Conservation (phyloP, 2,888 invertebrate genomes). For the Drosophila diplacantha region DNA sequence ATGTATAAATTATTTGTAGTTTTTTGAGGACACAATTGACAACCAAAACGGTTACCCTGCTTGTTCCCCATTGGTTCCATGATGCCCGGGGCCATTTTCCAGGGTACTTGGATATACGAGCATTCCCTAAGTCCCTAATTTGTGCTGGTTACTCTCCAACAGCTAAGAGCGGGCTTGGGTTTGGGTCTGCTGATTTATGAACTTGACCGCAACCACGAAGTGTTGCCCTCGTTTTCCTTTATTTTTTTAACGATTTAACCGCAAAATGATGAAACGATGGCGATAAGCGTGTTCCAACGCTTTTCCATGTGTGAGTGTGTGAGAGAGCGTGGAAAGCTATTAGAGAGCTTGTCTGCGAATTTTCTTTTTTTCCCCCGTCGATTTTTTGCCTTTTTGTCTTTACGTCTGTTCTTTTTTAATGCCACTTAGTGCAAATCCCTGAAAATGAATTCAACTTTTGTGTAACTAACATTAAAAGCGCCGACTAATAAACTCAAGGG, state of each 20-base stretch:
- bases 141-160: constrained; percentile 42
- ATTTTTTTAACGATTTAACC: constrained; percentile 68
- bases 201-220: constrained; percentile 70
- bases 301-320: constrained; percentile 33
- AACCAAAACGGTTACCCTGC: too few species aligned
- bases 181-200: constrained; percentile 67
- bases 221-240: constrained; percentile 39
- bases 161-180: constrained; percentile 29
- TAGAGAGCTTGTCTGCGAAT: constrained; percentile 46
- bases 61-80: neutral
- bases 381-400: constrained; percentile 11
- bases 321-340: constrained; percentile 52
- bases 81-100: neutral
- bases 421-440: constrained; percentile 42
- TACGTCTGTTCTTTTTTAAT: constrained; percentile 27
- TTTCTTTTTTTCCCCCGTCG: constrained; percentile 3
- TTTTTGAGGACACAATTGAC: neutral
- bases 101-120: constrained; percentile 20
- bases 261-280: constrained; percentile 69
- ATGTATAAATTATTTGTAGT: neutral
- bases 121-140: constrained; percentile 27
- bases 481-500: constrained; percentile 1
- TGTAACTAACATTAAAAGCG: constrained; percentile 16
- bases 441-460: constrained; percentile 31
- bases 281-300: constrained; percentile 56